These are phyloP conservation scores for Oppia nitens DNA, from an alignment of 1,140 invertebrate genomes.

Conservation along the genomic window DNA sequence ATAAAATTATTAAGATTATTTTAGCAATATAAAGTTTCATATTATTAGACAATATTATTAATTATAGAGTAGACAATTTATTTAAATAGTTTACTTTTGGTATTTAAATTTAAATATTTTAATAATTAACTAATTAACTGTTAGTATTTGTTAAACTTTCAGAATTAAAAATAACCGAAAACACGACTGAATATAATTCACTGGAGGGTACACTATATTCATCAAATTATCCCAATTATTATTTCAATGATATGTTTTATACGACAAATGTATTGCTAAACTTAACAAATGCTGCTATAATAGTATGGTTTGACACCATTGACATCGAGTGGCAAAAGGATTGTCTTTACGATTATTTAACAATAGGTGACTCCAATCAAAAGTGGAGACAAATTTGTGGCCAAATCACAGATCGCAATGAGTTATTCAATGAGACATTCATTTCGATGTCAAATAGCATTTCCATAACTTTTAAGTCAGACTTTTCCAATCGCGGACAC, in stretches of 20 bases:
- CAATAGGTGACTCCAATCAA: slow-evolving; percentile 28
- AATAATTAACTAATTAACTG: too few relatives aligned
- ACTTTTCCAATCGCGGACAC: slow-evolving; percentile 44
- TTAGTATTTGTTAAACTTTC: too few relatives aligned
- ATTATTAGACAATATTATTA: too few relatives aligned
- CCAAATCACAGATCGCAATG: background rate
- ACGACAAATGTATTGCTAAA: slow-evolving; percentile 41
- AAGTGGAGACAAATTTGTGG: background rate
- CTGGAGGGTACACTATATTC: slow-evolving; percentile 15
- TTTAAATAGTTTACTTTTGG: too few relatives aligned
- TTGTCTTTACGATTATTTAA: slow-evolving; percentile 56
- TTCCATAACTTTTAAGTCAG: slow-evolving; percentile 45
- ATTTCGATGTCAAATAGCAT: slow-evolving; percentile 41
- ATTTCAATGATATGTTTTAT: slow-evolving; percentile 48
- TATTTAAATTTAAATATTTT: too few relatives aligned
- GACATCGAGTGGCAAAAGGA: slow-evolving; percentile 52
- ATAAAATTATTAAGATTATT: too few relatives aligned
- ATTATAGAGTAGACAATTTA: too few relatives aligned
- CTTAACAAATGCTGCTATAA: slow-evolving; percentile 36
- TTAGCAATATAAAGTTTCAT: too few relatives aligned
- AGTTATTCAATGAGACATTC: slow-evolving; percentile 25
- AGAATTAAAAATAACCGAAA: slow-evolving; percentile 5
- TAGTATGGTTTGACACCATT: slow-evolving; percentile 44
- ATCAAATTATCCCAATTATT: slow-evolving; percentile 27
- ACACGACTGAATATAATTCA: slow-evolving; percentile 12